Evolutionary conservation across 1,140 invertebrate genomes (phyloP).

Genomic region (Drosophila melanogaster): DNA sequence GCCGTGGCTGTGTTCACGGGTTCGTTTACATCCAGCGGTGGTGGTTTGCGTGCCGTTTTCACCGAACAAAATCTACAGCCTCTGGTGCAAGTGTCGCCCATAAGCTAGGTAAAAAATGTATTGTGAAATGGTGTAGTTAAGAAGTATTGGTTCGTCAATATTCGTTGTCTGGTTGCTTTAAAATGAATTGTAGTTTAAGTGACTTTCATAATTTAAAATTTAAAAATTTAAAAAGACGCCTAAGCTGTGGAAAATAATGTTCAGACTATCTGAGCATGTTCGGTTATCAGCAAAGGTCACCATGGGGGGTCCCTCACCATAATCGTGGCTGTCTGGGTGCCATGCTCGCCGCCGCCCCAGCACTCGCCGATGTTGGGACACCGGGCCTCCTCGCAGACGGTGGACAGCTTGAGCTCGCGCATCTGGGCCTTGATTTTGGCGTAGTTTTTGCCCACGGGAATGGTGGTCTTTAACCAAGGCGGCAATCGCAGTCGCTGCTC

Average conservation of each 20-base stretch:
- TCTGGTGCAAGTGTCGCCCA: conserved; percentile 96
- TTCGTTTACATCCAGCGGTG: conserved; percentile 95
- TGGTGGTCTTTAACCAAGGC: conserved; percentile 98
- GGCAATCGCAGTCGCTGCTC: conserved; percentile 93
- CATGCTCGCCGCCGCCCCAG: conserved; percentile 97
- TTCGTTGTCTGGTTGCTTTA: too few species aligned
- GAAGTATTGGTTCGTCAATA: too few species aligned
- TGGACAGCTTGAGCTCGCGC: conserved; percentile 95
- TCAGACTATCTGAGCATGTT: not conserved
- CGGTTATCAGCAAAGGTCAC: conserved; percentile 56
- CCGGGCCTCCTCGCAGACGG: conserved; percentile 99
- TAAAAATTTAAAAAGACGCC: too few species aligned
- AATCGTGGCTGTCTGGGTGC: conserved; percentile 94
- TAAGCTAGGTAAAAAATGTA: conserved; percentile 86
- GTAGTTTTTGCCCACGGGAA: conserved; percentile 95
- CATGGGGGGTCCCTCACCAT: conserved; percentile 88
- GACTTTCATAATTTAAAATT: too few species aligned
- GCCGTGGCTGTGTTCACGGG: conserved; percentile 97
- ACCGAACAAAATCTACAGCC: conserved; percentile 99
- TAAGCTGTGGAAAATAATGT: not conserved
- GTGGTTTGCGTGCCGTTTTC: conserved; percentile 97
- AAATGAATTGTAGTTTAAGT: too few species aligned
- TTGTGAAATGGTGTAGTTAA: too few species aligned
- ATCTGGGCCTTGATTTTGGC: conserved; percentile 94
- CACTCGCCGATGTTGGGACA: conserved; percentile 99